These are phyloP conservation scores for Brienomyrus brachyistius DNA, from an alignment of 2,113 vertebrate species.

Conservation along the genomic window DNA sequence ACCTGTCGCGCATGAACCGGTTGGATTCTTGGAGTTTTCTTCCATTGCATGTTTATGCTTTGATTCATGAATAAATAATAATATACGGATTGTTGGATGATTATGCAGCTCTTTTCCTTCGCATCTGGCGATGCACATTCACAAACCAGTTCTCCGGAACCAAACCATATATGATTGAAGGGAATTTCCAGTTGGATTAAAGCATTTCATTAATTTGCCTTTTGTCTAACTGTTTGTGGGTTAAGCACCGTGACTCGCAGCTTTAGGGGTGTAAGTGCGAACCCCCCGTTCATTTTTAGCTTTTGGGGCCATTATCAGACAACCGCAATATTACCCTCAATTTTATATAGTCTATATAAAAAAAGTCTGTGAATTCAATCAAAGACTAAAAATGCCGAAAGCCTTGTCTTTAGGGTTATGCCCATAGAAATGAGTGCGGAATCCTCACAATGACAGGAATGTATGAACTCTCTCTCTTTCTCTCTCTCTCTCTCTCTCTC, in stretches of 20 bases:
- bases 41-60: neutral
- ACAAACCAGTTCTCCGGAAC: neutral
- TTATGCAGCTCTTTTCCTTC: neutral
- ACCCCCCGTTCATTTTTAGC: neutral
- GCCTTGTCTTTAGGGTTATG: neutral
- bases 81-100: neutral
- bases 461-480: neutral
- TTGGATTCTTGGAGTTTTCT: neutral
- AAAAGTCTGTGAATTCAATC: too few relatives aligned
- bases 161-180: neutral
- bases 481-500: too few relatives aligned
- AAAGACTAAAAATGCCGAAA: neutral
- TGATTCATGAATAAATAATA: neutral
- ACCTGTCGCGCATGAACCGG: neutral
- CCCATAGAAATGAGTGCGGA: neutral
- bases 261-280: neutral
- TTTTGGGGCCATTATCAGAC: too few relatives aligned
- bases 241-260: neutral
- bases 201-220: neutral
- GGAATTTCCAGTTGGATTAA: neutral
- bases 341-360: too few relatives aligned
- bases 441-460: neutral
- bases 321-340: too few relatives aligned
- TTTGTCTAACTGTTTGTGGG: neutral
- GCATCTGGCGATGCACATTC: neutral